Percentiles rank a stretch among this genome's conserved stretches.
These are phyloP conservation scores for Scaptomyza cyrtandrae DNA, from an alignment of 2,888 invertebrate genomes.

Conservation along the genomic window DNA sequence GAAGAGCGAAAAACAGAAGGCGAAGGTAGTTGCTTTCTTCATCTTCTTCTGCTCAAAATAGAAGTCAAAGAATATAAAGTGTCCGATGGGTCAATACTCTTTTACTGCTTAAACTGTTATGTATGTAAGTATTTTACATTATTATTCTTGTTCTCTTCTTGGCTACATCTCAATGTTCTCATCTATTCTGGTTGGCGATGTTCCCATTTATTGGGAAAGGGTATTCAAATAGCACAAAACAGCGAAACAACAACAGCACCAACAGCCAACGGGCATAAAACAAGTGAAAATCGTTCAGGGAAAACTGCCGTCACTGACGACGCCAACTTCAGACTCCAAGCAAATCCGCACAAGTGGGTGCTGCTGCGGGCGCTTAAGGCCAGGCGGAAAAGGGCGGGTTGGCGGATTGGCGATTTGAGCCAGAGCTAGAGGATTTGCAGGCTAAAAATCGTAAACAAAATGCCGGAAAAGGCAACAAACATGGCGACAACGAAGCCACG, in stretches of 20 bases:
- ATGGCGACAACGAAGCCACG: slow-evolving; percentile 71
- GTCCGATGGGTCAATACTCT: neutral
- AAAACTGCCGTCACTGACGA: slow-evolving; percentile 62
- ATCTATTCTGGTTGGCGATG: neutral
- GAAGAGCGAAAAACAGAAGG: slow-evolving; percentile 6
- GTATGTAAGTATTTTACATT: too few relatives aligned
- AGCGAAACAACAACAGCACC: slow-evolving; percentile 26
- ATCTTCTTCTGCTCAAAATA: neutral
- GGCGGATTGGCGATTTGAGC: neutral
- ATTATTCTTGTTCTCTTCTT: too few relatives aligned
- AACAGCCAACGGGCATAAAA: slow-evolving; percentile 54
- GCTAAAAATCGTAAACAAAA: slow-evolving; percentile 73
- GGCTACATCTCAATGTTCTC: too few relatives aligned
- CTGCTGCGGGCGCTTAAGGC: neutral
- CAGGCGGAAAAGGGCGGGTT: neutral
- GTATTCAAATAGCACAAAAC: slow-evolving; percentile 24
- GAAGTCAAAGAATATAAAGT: slow-evolving; percentile 1
- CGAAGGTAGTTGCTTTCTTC: slow-evolving; percentile 7
- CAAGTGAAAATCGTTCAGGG: slow-evolving; percentile 78
- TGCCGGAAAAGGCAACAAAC: slow-evolving; percentile 77
- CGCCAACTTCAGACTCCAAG: slow-evolving; percentile 60
- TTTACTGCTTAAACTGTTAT: neutral
- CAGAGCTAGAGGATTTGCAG: slow-evolving; percentile 9
- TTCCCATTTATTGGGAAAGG: slow-evolving; percentile 3
- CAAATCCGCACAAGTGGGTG: slow-evolving; percentile 61